phyloP scores from a whole-genome alignment of 2,113 vertebrate genomes.

The Sphaerodactylus townsendi region DNA sequence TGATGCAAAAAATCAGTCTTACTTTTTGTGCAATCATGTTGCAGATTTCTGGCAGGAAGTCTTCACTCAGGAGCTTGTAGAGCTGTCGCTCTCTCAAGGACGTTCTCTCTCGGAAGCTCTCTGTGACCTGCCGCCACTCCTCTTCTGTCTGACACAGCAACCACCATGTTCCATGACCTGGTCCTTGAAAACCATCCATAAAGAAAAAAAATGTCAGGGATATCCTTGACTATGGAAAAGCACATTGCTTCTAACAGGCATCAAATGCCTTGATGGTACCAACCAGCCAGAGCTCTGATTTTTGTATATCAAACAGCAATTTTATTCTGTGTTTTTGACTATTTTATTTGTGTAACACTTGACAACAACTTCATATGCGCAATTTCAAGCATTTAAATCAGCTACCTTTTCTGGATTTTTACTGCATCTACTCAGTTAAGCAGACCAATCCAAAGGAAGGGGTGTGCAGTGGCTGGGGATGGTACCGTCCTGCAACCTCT shows the following conservation, averaged over 20 bases:
- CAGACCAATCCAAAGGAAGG: too few species aligned
- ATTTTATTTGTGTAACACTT: neutral
- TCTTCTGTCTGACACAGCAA: slow-evolving; percentile 94
- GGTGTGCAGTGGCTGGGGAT: too few species aligned
- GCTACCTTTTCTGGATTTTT: neutral
- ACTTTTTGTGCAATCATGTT: slow-evolving; percentile 98
- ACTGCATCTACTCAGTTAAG: neutral
- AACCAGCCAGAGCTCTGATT: neutral
- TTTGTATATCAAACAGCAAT: neutral
- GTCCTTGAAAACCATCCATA: slow-evolving; percentile 73
- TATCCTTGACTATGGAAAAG: slow-evolving; percentile 24
- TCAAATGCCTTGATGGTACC: neutral
- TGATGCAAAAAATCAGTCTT: slow-evolving; percentile 35
- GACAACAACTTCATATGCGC: neutral
- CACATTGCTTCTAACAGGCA: neutral
- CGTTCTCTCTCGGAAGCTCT: slow-evolving; percentile 91
- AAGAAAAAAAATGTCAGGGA: slow-evolving; percentile 35
- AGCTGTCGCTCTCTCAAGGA: slow-evolving; percentile 92
- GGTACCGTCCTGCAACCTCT: too few species aligned
- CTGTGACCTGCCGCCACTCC: slow-evolving; percentile 91
- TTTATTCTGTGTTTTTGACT: neutral
- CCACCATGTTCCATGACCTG: slow-evolving; percentile 89
- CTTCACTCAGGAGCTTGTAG: slow-evolving; percentile 93
- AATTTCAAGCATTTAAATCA: neutral
- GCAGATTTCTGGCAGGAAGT: slow-evolving; percentile 97